Evolutionary conservation across 2,888 invertebrate genomes (phyloP), one percentile per base, ranked within the genome.

Genomic region (Autographa pulchrina): DNA sequence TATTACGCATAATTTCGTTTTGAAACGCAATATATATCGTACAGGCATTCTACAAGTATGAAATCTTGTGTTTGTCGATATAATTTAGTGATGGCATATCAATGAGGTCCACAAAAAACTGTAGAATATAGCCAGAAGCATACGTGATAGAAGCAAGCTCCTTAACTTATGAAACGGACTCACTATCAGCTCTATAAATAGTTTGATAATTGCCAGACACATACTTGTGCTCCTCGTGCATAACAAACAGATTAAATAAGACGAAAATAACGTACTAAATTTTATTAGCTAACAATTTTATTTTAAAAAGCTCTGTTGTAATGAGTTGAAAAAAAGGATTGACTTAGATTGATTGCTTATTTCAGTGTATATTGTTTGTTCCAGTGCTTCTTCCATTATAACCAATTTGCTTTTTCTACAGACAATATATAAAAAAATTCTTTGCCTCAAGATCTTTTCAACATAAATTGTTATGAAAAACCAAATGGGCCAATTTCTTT

Each of bases 121-220:
- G 6, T 8, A 38, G 38, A 38, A 38, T 38, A 38, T 38, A 38
- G 38, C 11, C 38, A 2, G 11, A 11, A 35, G 11, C 11, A 38
- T 38, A 11, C 11, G 38, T 38, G 38, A 11, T 38, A 48, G 1
- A 16, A 43, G 16, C n/a, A 48, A n/a, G 48, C 48, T 43, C 2
- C 8, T 43, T 11, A 43, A 18, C 54, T 25, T 56, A 56, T 11
- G 20, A 18, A 56, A 20, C 25, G 13, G 13, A 25, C 54, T 20
- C 20, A 56, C 20, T 14, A 62, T 16, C 41, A 18, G 18, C 62
- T 43, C 43, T 43, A 31, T 43, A 31, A 62, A 56, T 56, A 56
- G 54, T 56, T 20, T 56, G 54, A 56, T 56, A 56, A 56, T 56
- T 56, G 13, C 54, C 54, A 56, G 54, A 56, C 54, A 25, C 54